Evolutionary conservation across 2,888 invertebrate species (phyloP), one percentile per base, ranked within the genome.

Genomic region (Amphiduros pacificus): DNA sequence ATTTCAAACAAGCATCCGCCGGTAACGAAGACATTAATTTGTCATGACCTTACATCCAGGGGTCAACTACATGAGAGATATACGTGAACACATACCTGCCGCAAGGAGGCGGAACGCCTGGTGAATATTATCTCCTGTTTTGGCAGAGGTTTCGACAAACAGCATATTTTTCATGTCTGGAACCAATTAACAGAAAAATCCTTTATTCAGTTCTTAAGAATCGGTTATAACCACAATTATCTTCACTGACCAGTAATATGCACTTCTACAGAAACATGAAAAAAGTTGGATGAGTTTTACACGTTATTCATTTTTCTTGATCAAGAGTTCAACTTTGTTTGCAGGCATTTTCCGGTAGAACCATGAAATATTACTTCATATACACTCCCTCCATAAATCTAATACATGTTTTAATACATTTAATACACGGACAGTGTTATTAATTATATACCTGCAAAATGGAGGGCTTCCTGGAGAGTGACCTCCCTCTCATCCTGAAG

Each of bases 131-230:
- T 28, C 24, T 17, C 58, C 58, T 11, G 11, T n/a, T 32, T 49
- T 49, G 11, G 58, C 58, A 9, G 58, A 58, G 1, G 50, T 27
- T n/a, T 58, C 58, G 32, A 58, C 32, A 31, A 58, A 58, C 5
- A 58, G 9, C 58, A 58, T 58, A 14, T 49, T 31, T 26, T 58
- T 27, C 22, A 22, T n/a, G 49, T 58, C 58, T 58, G 50, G 22
- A 48, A 48, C 9, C 20, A 27, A 31, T 50, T 17, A 50, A 6
- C 17, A 24, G 20, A 17, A 49, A 11, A 49, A 49, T 20, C 9
- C 9, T 14, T 9, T 9, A 17, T 17, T 9, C 11, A 49, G 9
- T 14, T 36, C 17, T 14, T 9, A 36, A 36, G 36, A 11, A 17
- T 14, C 36, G 11, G 14, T 17, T 14, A 36, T 36, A 36, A n/a